Base-by-base conservation (phyloP, 2,113 vertebrate genomes). In the Panthera tigris region DNA sequence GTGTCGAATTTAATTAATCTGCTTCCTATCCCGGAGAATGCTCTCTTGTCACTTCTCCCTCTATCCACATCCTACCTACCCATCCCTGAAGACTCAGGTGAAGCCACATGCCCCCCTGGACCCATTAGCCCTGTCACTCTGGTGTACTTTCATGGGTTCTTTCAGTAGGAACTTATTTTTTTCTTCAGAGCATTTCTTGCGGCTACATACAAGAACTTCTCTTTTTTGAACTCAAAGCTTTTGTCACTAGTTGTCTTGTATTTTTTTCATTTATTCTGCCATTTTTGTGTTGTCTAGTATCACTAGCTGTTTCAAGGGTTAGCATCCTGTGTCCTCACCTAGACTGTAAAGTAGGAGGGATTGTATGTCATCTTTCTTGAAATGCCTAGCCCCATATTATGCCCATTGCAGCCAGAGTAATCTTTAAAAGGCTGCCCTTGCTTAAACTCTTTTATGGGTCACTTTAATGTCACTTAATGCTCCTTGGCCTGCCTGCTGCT, bases 171-270 rank as follows among this genome's bases (percentile, higher is more conserved):
- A 50, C 48, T 45, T 45, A 21, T 73, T 45, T 83, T 81, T 68
- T n/a, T 88, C 23, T 23, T 48, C 69, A 95, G 94, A 94, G n/a
- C 15, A 36, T 31, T 81, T 96, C 79, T 89, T 19, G n/a, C 74
- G 8, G 25, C 48, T 57, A 71, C 16, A 1, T 73, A 31, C 31
- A 80, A 25, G 73, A 65, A 96, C 23, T 14, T 39, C 27, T 21
- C 61, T 45, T 48, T 50, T 96, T 88, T 68, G 45, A 82, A 92
- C 33, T 39, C 80, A 68, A 65, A 82, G 50, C n/a, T 89, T 93
- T 83, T 88, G 74, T 81, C 21, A 15, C 9, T 36, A 57, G 21
- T n/a, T 78, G 7, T 80, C 65, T 86, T 55, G 18, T 83, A 31
- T 90, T 95, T 48, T 89, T 89, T 83, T 50, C 39, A n/a, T 66